Percentiles rank a stretch among this genome's conserved stretches.
phyloP scores from a whole-genome alignment of 2,113 vertebrate genomes.

The Struthidea cinerea region DNA sequence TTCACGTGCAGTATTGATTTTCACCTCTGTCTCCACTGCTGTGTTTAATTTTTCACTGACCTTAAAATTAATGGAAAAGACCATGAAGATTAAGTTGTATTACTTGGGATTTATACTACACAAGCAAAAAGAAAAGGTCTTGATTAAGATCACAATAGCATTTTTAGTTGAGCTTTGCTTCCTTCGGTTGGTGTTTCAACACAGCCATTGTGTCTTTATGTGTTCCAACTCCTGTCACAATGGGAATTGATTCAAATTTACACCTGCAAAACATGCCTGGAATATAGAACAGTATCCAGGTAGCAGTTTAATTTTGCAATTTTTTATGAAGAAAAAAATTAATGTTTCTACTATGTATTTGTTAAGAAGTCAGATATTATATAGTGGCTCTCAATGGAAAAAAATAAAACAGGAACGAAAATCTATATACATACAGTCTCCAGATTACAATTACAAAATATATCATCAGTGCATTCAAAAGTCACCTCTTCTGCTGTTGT shows the following conservation, averaged over 20 bases:
- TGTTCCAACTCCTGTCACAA: neutral
- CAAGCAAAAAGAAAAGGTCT: neutral
- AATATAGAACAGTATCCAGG: neutral
- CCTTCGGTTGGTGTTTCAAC: neutral
- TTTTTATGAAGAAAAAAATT: neutral
- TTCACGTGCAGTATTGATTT: slow-evolving; percentile 82
- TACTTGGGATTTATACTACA: neutral
- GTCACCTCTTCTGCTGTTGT: slow-evolving; percentile 80
- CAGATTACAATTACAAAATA: neutral
- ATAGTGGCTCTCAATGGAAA: neutral
- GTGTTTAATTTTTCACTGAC: slow-evolving; percentile 80
- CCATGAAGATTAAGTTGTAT: neutral
- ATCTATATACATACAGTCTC: neutral
- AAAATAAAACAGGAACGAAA: neutral
- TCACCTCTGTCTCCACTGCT: slow-evolving; percentile 80
- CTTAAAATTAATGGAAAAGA: slow-evolving; percentile 60
- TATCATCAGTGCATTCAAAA: neutral
- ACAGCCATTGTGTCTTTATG: neutral
- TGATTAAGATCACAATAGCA: neutral
- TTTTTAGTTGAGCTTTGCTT: neutral
- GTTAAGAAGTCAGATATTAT: neutral
- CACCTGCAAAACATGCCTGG: neutral
- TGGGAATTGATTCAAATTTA: neutral
- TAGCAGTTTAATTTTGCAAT: neutral
- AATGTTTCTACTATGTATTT: neutral